Conservation (phyloP, 2,113 vertebrate species). For the Cariama cristata region DNA sequence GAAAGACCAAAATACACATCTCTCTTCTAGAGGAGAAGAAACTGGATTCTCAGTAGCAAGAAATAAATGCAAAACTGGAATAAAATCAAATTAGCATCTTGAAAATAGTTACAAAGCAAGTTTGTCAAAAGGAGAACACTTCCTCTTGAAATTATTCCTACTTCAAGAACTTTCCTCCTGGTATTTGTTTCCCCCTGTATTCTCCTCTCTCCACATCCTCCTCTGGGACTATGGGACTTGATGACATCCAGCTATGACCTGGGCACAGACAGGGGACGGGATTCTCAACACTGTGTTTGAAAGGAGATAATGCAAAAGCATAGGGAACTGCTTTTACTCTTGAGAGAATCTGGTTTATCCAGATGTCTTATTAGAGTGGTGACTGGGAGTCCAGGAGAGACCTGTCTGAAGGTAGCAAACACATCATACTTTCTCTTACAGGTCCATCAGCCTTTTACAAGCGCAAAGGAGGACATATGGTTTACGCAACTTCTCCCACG, state of each 20-base stretch:
- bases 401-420: background rate
- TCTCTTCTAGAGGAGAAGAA: background rate
- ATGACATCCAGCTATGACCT: background rate
- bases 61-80: background rate
- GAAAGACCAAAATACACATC: background rate
- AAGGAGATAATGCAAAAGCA: background rate
- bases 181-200: background rate
- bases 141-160: background rate
- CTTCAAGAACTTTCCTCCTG: background rate
- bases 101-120: background rate
- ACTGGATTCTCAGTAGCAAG: background rate
- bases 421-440: background rate
- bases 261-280: background rate
- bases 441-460: background rate
- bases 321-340: background rate
- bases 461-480: rapidly evolving
- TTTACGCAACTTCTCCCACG: background rate
- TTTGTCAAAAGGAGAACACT: background rate
- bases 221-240: background rate
- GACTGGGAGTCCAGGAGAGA: background rate
- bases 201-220: background rate
- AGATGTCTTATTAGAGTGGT: rapidly evolving
- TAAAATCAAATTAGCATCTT: background rate
- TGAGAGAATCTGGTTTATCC: background rate
- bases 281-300: background rate